Base-by-base conservation (phyloP, 37 sponge, comb jelly and placozoan species). In the Spongilla lacustris region DNA sequence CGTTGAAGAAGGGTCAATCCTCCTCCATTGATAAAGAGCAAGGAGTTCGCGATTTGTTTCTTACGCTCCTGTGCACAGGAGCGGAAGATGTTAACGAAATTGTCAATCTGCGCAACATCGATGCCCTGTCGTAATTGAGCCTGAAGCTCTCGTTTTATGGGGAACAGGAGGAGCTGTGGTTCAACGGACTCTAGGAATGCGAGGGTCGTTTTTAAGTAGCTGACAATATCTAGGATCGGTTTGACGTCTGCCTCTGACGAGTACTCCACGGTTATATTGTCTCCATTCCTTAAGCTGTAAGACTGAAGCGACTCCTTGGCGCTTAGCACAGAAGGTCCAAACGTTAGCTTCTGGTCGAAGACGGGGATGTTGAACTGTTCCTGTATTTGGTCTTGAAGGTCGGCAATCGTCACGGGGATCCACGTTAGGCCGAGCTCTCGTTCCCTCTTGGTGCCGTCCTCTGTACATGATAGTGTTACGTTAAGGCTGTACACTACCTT, bases 31-130 rank as follows among this genome's bases (percentile, higher is more conserved):
- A 85, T 66, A 38, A 85, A 85, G 0, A 75, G 76, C 76, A 76
- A 29, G 11, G 66, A 77, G 69, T 85, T 85, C 23, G 77, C 77
- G 23, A 76, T n/a, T n/a, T n/a, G n/a, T n/a, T n/a, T n/a, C n/a
- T n/a, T 50, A 0, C 48, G 28, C 26, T 26, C 26, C 6, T 3
- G 6, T 9, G 41, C 3, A 6, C 6, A 41, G 41, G 41, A 6
- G 41, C 6, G 0, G 66, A 66, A 58, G 25, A 27, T 14, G 58
- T 14, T 30, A 4, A 77, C 68, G 27, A 85, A 11, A 36, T 11
- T 35, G 34, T 85, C 85, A 2, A 66, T 46, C 5, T 30, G 1
- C 8, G 34, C 46, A 36, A 68, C 4, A 21, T 66, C 12, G 0
- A 79, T 21, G 26, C 50, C 6, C 41, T 41, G 41, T 41, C 41